Conservation (phyloP, 1,140 invertebrate genomes). For the Aricia agestis region DNA sequence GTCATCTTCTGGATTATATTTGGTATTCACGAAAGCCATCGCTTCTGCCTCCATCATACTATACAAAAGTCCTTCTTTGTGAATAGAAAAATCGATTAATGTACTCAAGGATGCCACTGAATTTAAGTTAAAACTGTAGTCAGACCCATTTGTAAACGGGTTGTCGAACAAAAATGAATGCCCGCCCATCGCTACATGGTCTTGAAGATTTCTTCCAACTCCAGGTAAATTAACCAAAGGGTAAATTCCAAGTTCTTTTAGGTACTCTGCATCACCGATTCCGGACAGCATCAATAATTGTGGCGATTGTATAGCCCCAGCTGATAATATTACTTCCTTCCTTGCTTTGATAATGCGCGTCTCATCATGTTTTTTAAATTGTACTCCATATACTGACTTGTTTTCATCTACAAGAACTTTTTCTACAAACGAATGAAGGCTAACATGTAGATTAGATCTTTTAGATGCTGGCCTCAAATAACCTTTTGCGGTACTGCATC, state of each 20-base stretch:
- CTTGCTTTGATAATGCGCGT: slow-evolving; percentile 73
- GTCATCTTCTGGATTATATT: slow-evolving; percentile 80
- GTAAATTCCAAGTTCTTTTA: slow-evolving; percentile 78
- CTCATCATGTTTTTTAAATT: slow-evolving; percentile 75
- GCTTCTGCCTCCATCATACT: slow-evolving; percentile 83
- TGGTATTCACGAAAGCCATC: slow-evolving; percentile 86
- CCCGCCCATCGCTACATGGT: slow-evolving; percentile 82
- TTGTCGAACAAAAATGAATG: slow-evolving; percentile 77
- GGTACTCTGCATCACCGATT: slow-evolving; percentile 81
- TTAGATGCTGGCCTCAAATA: slow-evolving; percentile 84
- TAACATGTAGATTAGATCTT: slow-evolving; percentile 85
- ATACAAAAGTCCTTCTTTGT: slow-evolving; percentile 80
- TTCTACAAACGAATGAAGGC: slow-evolving; percentile 80
- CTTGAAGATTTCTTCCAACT: slow-evolving; percentile 89
- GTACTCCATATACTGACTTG: slow-evolving; percentile 79
- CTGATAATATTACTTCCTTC: slow-evolving; percentile 84
- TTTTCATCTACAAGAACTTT: slow-evolving; percentile 79
- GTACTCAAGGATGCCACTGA: slow-evolving; percentile 74
- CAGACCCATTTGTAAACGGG: slow-evolving; percentile 58
- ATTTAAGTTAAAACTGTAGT: slow-evolving; percentile 79
- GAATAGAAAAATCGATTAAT: slow-evolving; percentile 76
- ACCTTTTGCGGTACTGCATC: slow-evolving; percentile 89
- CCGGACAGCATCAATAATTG: slow-evolving; percentile 90
- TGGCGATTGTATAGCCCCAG: slow-evolving; percentile 84
- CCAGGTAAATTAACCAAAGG: slow-evolving; percentile 79